Evolutionary conservation across 2,888 invertebrate genomes (phyloP), one percentile per base, ranked within the genome.

Genomic region (Drosophila helvetica): DNA sequence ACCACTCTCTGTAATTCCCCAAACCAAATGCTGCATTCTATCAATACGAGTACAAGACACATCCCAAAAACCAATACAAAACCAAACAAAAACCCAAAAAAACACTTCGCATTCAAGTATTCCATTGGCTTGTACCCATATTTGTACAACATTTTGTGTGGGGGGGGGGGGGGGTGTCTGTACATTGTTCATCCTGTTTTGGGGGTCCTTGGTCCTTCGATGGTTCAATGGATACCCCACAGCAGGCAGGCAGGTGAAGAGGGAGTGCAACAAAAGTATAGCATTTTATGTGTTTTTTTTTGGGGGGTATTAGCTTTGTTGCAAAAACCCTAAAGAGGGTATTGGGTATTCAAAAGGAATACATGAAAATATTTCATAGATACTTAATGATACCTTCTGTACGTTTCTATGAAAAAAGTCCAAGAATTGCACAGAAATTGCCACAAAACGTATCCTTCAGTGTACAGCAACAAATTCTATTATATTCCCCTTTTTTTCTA

Each of bases 81-180:
- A 38, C 38, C 38, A 38, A 38, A n/a, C 15, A 72, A 47, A 61
- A 46, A 45, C 46, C 47, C 47, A 58, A 59, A 59, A 62, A 50
- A 45, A 67, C 53, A 69, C 58, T 67, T 50, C 46, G 6, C 67
- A 64, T 68, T 60, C 57, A 66, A 80, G 65, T 61, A 61, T 78
- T 64, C 64, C 47, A 61, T 27, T 61, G 53, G 61, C 61, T 53
- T 74, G 66, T 74, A 61, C 51, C 38, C 74, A 77, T 77, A 77
- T 81, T 81, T 79, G 79, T 81, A 67, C 58, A 79, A 79, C 72
- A 80, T 81, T 81, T 81, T 79, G 7, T 0, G 5, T 5, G 38
- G 27, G 46, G 30, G 68, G 15, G 2, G 72, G 12, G 4, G 6
- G 15, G 15, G 15, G 5, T 15, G 61, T 9, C 63, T 25, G 25